These are phyloP conservation scores for Myzus persicae DNA, from an alignment of 1,140 invertebrate species.

Conservation along the genomic window DNA sequence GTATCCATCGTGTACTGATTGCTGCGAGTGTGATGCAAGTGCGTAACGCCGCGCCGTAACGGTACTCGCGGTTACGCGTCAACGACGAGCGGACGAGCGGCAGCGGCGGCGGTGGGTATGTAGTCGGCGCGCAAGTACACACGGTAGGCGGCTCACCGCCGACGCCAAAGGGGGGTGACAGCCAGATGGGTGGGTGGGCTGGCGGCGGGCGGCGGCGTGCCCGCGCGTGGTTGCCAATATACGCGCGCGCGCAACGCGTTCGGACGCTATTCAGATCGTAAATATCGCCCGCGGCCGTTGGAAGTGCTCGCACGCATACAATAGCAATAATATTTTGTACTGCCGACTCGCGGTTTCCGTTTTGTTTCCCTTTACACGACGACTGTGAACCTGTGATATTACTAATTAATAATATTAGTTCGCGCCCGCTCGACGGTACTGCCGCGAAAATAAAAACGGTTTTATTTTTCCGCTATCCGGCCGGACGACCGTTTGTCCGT, in stretches of 20 bases:
- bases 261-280: constrained; percentile 12
- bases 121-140: background rate
- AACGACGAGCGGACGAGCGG: background rate
- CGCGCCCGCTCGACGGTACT: background rate
- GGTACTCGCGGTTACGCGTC: background rate
- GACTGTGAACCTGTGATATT: background rate
- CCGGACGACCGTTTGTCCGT: background rate
- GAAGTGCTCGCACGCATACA: background rate
- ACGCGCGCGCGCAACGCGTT: constrained; percentile 20
- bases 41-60: background rate
- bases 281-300: constrained; percentile 41
- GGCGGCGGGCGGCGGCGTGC: background rate
- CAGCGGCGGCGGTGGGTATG: background rate
- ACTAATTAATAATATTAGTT: background rate
- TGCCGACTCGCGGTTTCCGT: background rate
- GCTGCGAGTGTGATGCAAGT: background rate
- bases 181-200: background rate
- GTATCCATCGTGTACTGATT: background rate
- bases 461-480: background rate
- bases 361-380: background rate
- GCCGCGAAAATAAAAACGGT: background rate
- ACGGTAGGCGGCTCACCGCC: background rate
- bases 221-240: constrained; percentile 37
- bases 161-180: background rate
- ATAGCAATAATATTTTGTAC: background rate